Evolutionary conservation across 2,113 vertebrate species (phyloP), one percentile per base, ranked within the genome.

Genomic region (Dromaius novaehollandiae): DNA sequence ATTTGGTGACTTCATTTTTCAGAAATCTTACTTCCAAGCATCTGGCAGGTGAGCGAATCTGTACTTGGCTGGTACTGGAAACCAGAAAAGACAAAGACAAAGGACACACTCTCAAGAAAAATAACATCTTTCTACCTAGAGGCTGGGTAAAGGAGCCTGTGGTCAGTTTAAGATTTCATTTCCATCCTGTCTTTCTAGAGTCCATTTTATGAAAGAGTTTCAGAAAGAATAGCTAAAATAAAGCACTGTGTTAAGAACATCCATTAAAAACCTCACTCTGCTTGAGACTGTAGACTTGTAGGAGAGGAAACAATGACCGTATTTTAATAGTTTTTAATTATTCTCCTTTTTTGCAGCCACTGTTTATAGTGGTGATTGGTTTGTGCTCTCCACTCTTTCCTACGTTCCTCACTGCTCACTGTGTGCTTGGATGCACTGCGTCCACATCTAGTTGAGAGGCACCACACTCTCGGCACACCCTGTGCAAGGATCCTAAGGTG

Each of bases 341-440:
- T 73, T 80, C 0, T 4, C 4, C 9, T 30, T 32, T 77, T 66
- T 38, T 60, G 1, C 1, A 56, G 32, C 4, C 8, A 30, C 21
- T 28, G 11, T 69, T 85, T 48, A 25, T 48, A 8, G 28, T 32
- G 56, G 15, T 38, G 7, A 28, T 21, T 13, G 28, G 26, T 5
- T 60, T 36, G 25, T 34, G 8, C 4, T 63, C 5, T 32, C 22
- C 44, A 0, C 25, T 71, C 21, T 51, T 70, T 20, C 3, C 21
- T 12, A 1, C 0, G 0, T 4, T 71, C 20, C 36, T 76, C 48
- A 13, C 5, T 34, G 64, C 24, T 73, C 42, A 36, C 0, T 1
- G 11, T 0, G 0, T 26, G 21, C 3, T 48, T n/a, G 21, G 17
- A 60, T 60, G 30, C 30, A 34, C 56, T 34, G 56, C 9, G 9